Percentiles rank a stretch among this genome's conserved stretches.
Evolutionary conservation across 2,888 invertebrate genomes (phyloP).

Genomic region (Patella ulyssiponensis): DNA sequence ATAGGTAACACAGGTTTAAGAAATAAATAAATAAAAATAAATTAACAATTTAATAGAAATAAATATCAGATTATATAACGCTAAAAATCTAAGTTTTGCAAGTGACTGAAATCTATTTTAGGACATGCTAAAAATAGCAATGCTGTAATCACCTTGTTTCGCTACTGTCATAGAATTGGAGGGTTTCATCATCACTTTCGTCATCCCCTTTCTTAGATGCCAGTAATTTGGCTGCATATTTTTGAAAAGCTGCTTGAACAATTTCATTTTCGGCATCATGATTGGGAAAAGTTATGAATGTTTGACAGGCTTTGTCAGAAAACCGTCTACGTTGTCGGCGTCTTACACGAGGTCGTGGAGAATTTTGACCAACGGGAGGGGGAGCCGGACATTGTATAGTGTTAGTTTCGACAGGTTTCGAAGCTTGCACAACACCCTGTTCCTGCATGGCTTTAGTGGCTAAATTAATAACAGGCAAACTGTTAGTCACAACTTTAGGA

Average conservation of each 20-base stretch:
- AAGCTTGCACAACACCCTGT: not conserved
- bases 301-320: constrained; percentile 5
- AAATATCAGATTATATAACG: too few species aligned
- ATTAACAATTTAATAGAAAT: too few species aligned
- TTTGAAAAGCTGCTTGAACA: constrained; percentile 3
- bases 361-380: not conserved
- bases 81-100: too few species aligned
- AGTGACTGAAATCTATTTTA: too few species aligned
- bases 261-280: constrained; percentile 1
- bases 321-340: not conserved
- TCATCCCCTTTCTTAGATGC: not conserved
- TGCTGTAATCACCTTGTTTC: constrained; percentile 8
- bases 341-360: not conserved
- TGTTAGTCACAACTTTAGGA: too few species aligned
- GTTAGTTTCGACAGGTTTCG: constrained; percentile 2
- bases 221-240: constrained; percentile 3
- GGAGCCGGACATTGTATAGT: not conserved
- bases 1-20: too few species aligned
- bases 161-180: constrained; percentile 1
- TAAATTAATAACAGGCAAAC: not conserved
- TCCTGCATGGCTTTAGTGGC: not conserved
- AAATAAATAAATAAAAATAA: too few species aligned
- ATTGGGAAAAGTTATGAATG: constrained; percentile 1
- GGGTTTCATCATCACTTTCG: constrained; percentile 7
- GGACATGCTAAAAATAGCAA: constrained; percentile 8